Evolutionary conservation across 37 sponge, comb jelly and placozoan species (phyloP).

Genomic region (Ephydatia muelleri): DNA sequence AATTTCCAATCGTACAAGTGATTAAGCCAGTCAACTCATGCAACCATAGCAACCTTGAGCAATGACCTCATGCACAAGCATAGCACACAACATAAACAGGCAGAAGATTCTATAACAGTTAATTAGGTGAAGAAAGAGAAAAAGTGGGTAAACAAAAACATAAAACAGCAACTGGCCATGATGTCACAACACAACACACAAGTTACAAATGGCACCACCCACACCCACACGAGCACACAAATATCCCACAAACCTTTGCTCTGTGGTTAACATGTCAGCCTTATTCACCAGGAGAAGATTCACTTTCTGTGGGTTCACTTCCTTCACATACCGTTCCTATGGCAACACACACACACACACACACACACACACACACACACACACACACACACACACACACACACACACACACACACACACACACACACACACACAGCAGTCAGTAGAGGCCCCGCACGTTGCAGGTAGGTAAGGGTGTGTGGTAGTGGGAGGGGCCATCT

Average conservation of each 20-base stretch:
- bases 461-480: neutral
- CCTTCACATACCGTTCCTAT: conserved; percentile 87
- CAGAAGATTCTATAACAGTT: no score
- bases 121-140: no score
- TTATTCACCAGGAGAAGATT: conserved; percentile 87
- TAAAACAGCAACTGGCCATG: no score
- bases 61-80: no score
- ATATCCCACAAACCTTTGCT: conserved; percentile 64
- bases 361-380: neutral
- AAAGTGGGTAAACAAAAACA: no score
- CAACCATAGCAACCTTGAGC: no score
- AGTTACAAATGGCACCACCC: no score
- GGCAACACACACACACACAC: neutral
- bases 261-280: conserved; percentile 74
- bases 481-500: conserved; percentile 9
- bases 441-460: neutral
- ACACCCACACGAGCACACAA: no score
- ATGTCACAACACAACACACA: neutral
- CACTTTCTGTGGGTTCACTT: conserved; percentile 54
- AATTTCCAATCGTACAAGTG: no score
- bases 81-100: no score
- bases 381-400: neutral
- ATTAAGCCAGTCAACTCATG: no score
- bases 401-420: neutral
- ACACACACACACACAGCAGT: neutral